These are phyloP conservation scores for Hypothenemus hampei DNA, from an alignment of 1,140 invertebrate genomes.

Conservation along the genomic window DNA sequence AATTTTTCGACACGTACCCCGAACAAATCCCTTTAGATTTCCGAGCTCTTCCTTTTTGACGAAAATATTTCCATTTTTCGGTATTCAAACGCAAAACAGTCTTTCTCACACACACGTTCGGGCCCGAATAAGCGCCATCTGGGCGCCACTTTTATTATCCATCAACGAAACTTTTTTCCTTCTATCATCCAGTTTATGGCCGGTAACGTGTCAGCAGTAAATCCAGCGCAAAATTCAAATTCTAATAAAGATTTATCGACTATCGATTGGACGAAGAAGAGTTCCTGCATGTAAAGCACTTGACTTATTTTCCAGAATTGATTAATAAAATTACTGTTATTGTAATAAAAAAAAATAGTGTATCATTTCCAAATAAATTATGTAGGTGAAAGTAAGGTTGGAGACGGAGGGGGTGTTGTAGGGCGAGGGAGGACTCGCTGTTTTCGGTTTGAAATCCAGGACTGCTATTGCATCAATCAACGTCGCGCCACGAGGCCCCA, in stretches of 20 bases:
- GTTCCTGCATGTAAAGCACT: neutral
- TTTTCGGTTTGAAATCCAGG: neutral
- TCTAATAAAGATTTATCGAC: conserved; percentile 14
- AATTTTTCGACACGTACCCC: neutral
- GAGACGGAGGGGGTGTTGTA: neutral
- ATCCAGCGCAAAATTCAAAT: conserved; percentile 4
- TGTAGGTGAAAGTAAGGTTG: neutral
- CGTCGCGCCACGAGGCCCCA: neutral
- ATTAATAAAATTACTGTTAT: neutral
- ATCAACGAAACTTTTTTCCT: neutral
- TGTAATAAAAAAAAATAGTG: neutral
- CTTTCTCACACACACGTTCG: conserved; percentile 1
- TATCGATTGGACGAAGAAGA: too few species aligned
- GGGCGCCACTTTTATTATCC: conserved; percentile 13
- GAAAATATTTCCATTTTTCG: neutral
- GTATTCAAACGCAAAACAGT: too few species aligned
- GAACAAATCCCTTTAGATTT: neutral
- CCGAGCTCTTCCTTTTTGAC: neutral
- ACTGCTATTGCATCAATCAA: conserved; percentile 9
- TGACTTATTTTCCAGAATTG: neutral
- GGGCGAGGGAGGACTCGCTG: neutral
- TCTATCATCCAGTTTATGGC: conserved; percentile 10
- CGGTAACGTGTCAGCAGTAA: conserved; percentile 18
- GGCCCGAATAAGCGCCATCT: conserved; percentile 1
- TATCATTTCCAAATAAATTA: neutral